Percentiles rank a stretch among this genome's conserved stretches.
Conservation (phyloP, 2,888 invertebrate genomes). For the Anoncus sp. region DNA sequence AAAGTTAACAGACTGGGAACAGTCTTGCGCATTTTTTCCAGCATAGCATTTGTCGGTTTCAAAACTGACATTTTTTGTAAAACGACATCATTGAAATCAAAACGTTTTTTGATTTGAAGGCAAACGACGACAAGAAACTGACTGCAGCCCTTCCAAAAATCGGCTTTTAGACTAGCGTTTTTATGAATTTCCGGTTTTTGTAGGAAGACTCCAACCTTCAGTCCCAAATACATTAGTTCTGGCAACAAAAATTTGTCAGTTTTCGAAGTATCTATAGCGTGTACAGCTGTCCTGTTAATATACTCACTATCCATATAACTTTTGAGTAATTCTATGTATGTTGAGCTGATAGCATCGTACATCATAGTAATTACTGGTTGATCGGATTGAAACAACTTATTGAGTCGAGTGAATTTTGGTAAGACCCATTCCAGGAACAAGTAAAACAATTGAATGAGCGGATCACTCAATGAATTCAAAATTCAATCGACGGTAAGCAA, state of each 20-base stretch:
- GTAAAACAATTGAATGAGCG: slow-evolving; percentile 60
- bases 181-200: slow-evolving; percentile 42
- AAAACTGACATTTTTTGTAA: slow-evolving; percentile 41
- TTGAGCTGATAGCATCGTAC: slow-evolving; percentile 39
- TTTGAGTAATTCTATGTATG: slow-evolving; percentile 56
- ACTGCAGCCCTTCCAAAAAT: slow-evolving; percentile 41
- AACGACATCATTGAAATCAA: slow-evolving; percentile 64
- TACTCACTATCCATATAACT: slow-evolving; percentile 55
- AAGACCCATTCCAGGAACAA: slow-evolving; percentile 62
- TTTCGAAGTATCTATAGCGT: slow-evolving; percentile 50
- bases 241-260: slow-evolving; percentile 35
- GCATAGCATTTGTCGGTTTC: slow-evolving; percentile 45
- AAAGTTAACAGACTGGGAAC: slow-evolving; percentile 31
- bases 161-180: neutral
- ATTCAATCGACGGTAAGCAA: slow-evolving; percentile 63
- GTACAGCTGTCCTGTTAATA: slow-evolving; percentile 33
- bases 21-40: slow-evolving; percentile 29
- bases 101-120: slow-evolving; percentile 58
- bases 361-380: slow-evolving; percentile 49
- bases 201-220: slow-evolving; percentile 52
- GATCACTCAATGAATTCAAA: slow-evolving; percentile 55
- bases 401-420: slow-evolving; percentile 61
- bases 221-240: slow-evolving; percentile 61
- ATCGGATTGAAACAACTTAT: slow-evolving; percentile 62
- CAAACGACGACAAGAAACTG: slow-evolving; percentile 56